Evolutionary conservation across 30 jellyfish, hydroid and myxozoan genomes (phyloP).

Genomic region (Aurelia coerulea): DNA sequence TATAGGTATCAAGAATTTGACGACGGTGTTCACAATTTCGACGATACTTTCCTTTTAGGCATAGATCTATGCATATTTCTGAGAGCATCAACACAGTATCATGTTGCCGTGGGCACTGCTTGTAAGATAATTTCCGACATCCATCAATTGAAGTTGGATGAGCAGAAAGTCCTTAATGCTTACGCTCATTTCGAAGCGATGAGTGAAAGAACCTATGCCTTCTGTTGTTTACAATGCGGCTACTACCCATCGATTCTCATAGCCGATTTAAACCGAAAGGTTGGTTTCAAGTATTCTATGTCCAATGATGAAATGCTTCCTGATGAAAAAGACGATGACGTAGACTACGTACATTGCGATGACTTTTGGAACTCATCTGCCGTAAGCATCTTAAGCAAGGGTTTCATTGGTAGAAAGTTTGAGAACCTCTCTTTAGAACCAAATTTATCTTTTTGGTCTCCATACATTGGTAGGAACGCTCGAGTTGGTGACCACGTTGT

Average conservation of each 20-base stretch:
- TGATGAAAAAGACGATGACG: constrained; percentile 15
- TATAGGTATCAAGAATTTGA: constrained; percentile 45
- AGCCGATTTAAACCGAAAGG: constrained; percentile 20
- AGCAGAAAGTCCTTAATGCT: constrained; percentile 22
- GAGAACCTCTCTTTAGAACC: constrained; percentile 7
- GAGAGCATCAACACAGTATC: constrained; percentile 4
- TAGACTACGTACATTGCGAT: constrained; percentile 38
- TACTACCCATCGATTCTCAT: constrained; percentile 13
- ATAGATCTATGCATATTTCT: constrained; percentile 42
- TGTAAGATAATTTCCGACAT: background rate
- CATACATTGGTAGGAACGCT: constrained; percentile 37
- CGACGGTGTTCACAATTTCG: constrained; percentile 48
- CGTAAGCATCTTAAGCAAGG: constrained; percentile 11
- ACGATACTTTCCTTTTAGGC: constrained; percentile 39
- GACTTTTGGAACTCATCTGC: background rate
- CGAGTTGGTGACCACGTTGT: constrained; percentile 16
- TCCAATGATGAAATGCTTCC: background rate
- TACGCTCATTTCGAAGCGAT: constrained; percentile 42
- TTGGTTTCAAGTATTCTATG: constrained; percentile 25
- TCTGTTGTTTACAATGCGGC: constrained; percentile 13
- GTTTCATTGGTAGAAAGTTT: background rate
- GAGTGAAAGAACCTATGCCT: constrained; percentile 16
- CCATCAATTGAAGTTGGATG: background rate
- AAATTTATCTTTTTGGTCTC: constrained; percentile 32
- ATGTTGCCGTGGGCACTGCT: constrained; percentile 26